Evolutionary conservation across 2,113 vertebrate species (phyloP).

Genomic region (Haplotaxodon microlepis): DNA sequence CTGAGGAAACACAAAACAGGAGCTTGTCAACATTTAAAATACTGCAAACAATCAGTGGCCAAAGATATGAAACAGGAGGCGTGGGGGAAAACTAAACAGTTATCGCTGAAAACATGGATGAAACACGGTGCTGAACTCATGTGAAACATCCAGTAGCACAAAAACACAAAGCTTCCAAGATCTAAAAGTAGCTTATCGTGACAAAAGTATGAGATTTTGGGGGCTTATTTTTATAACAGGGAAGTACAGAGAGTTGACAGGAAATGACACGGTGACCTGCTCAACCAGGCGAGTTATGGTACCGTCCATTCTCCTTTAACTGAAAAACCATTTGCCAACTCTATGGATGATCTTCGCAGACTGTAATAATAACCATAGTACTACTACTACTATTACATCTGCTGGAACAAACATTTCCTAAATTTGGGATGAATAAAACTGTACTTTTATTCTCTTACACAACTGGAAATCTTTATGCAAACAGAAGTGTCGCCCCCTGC

Average conservation of each 20-base stretch:
- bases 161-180: neutral
- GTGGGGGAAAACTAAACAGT: neutral
- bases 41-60: neutral
- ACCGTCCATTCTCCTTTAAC: neutral
- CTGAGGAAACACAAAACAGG: slow-evolving; percentile 57
- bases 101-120: neutral
- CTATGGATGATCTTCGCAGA: neutral
- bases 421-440: neutral
- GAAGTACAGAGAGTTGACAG: neutral
- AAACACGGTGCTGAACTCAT: neutral
- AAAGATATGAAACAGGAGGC: neutral
- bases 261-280: neutral
- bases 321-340: neutral
- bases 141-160: neutral
- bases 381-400: neutral
- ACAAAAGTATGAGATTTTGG: neutral
- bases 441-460: neutral
- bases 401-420: neutral
- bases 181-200: neutral
- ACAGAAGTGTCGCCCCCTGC: neutral
- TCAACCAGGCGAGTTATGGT: neutral
- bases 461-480: neutral
- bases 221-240: neutral
- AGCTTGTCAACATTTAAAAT: neutral
- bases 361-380: neutral